Base-by-base conservation (phyloP, 2,797 vertebrate species). In the Enteromius fasciolatus region DNA sequence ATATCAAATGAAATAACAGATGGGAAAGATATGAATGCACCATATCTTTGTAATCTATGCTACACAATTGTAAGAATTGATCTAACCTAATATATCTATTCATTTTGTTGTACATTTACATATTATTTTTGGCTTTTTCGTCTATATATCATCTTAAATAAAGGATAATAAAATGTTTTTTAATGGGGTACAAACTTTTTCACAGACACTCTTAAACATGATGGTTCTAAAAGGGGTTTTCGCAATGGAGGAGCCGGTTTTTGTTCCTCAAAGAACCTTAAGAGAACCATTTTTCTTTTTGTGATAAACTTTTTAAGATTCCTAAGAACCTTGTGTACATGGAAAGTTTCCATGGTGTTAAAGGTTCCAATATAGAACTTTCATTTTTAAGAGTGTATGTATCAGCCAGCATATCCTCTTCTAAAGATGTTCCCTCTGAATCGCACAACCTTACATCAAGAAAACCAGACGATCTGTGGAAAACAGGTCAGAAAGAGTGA, bases 401-500 rank as follows among this genome's bases (percentile, higher is more conserved):
- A 64, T 44, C 23, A 31, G 86, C 83, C 20, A 80, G 61, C 61
- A 11, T 28, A 31, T 63, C 78, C 57, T 76, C 54, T 68, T 50
- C 50, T 81, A 41, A 57, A 69, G 52, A 66, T 15, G 17, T 72
- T 72, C 59, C 76, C 48, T 86, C 77, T 57, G 44, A 63, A 70
- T 67, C 66, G 44, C 41, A 81, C 76, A 80, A 79, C 67, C 79
- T 78, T 82, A 82, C 72, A 85, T 73, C 85, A 77, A 86, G 74
- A 90, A 84, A 85, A 86, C 57, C 87, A 87, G 80, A 81, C 76
- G 86, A 81, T 86, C 78, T 87, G 88, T 88, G 80, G 82, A 90
- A 90, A 90, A 87, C 90, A 90, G 87, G 88, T 90, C 88, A 92
- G 87, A 89, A 84, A 89, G 84, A 90, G 81, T 89, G 90, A 83